Base-by-base conservation (phyloP, 2,888 invertebrate species). In the Diadromus collaris region DNA sequence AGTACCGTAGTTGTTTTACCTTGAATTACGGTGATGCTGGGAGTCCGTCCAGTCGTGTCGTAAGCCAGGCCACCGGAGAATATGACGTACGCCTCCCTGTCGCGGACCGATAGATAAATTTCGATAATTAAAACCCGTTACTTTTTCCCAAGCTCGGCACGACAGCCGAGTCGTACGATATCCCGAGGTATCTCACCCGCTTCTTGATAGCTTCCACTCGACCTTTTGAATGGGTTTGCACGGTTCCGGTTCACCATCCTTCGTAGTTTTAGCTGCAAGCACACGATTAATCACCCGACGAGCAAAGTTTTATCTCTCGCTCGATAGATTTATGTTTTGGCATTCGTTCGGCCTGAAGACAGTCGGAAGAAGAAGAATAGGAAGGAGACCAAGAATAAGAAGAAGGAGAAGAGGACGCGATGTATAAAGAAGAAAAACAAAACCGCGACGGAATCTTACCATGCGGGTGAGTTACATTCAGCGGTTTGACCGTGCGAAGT, bases 1-100 rank as follows among this genome's bases (percentile, higher is more conserved):
- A 99, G 93, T 81, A 99, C 98, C 38, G 98, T 98, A 84, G 98
- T 98, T 86, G 96, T 96, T 93, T 98, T 98, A 85, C 97, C 98
- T 92, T 97, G 97, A 92, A 98, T 96, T 86, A 99, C 98, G 38
- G 98, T 98, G 91, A 99, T 96, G 92, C 97, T 97, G 88, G 98
- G 98, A 86, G 97, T 95, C 92, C 96, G 93, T 86, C 97, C 95
- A 87, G 96, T 95, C 91, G 96, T 96, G 92, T 98, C 98, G 90
- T 95, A 95, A 73, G 98, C 96, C 92, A 98, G 94, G 61, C 99
- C 99, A 85, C 99, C 99, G 84, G 98, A 98, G 94, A 99, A 99
- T 93, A 99, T 97, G 92, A 98, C 95, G 92, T 97, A 96, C 83
- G 97, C 95, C 92, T 99, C 98, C 83, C 97, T 97, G 92, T 24